A percentile compares a stretch with the other conserved stretches of the same genome.
Conservation (phyloP, 53 echinoderm and acorn worm genomes). For the Zoroaster sp. region DNA sequence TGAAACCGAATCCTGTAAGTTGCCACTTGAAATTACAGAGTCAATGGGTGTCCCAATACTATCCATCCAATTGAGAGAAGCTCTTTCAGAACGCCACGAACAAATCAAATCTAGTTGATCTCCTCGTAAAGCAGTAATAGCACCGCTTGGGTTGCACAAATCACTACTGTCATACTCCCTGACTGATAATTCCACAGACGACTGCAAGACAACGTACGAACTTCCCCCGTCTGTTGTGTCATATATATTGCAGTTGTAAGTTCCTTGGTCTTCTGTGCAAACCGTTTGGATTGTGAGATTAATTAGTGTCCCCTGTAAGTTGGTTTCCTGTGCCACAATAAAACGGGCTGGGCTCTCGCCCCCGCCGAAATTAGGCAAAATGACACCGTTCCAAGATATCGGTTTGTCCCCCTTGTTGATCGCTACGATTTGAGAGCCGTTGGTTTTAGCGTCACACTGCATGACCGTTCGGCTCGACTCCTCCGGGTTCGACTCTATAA, state of each 20-base stretch:
- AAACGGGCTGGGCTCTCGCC: background rate
- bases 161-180: background rate
- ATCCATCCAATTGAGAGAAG: background rate
- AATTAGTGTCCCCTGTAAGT: background rate
- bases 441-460: background rate
- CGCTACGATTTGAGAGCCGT: background rate
- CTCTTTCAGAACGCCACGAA: background rate
- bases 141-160: background rate
- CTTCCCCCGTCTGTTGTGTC: background rate
- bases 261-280: background rate
- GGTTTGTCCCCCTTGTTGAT: background rate
- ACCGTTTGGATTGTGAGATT: background rate
- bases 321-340: background rate
- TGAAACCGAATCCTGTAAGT: background rate
- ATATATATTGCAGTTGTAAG: slow-evolving; percentile 33
- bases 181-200: background rate
- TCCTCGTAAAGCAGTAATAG: background rate
- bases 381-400: background rate
- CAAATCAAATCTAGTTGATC: background rate
- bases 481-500: background rate
- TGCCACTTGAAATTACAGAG: background rate
- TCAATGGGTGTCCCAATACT: background rate
- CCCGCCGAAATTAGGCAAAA: background rate
- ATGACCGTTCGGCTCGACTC: slow-evolving; percentile 4
- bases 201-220: background rate